Evolutionary conservation across 2,888 invertebrate species (phyloP).

Genomic region (Nomada fucata): DNA sequence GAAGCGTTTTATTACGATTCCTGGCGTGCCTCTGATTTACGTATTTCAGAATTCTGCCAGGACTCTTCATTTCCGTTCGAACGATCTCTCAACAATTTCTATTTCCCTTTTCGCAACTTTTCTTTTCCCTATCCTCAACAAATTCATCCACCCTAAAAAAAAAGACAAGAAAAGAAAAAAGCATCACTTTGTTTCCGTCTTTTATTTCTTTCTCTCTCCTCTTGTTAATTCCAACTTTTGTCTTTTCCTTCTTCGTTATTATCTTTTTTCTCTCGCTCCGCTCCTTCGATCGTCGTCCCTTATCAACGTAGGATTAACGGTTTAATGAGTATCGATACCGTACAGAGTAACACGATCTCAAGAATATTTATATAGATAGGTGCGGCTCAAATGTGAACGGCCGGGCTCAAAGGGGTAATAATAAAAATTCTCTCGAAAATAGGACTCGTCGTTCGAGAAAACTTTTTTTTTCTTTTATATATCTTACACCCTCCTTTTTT

Average conservation of each 20-base stretch:
- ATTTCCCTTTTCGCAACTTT: neutral
- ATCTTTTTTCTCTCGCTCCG: neutral
- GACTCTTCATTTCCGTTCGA: slow-evolving; percentile 5
- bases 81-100: neutral
- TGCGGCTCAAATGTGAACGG: slow-evolving; percentile 13
- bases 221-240: neutral
- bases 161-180: neutral
- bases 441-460: slow-evolving; percentile 9
- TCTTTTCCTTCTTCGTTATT: neutral
- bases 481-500: slow-evolving; percentile 5
- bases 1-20: slow-evolving; percentile 16
- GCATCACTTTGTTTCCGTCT: neutral
- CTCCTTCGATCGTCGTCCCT: neutral
- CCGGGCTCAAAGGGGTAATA: neutral
- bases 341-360: slow-evolving; percentile 16
- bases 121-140: neutral
- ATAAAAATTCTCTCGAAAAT: slow-evolving; percentile 28
- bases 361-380: slow-evolving; percentile 14
- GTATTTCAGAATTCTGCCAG: slow-evolving; percentile 33
- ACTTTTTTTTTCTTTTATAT: neutral
- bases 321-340: slow-evolving; percentile 14
- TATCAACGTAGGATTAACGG: slow-evolving; percentile 8
- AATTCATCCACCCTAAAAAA: neutral
- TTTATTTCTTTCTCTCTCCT: slow-evolving; percentile 26
- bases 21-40: slow-evolving; percentile 17